phyloP scores from a whole-genome alignment of 2,797 vertebrate genomes.

The Sebastes iracundus region DNA sequence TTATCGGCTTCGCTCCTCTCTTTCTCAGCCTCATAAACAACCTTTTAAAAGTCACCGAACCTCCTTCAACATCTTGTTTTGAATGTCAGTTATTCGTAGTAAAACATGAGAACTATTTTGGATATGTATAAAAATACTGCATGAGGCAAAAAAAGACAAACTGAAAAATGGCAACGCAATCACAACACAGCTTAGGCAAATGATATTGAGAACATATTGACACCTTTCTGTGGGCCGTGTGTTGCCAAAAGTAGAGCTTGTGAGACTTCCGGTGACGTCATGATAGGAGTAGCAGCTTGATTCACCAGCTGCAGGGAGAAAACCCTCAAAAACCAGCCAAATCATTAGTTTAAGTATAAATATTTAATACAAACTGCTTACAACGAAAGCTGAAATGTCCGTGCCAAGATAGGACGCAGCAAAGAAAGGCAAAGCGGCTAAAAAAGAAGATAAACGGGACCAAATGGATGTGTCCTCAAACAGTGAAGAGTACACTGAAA shows the following conservation, averaged over 20 bases:
- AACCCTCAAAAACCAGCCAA: background rate
- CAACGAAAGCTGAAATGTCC: background rate
- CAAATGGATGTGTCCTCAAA: background rate
- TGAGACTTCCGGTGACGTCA: background rate
- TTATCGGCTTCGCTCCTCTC: constrained; percentile 16
- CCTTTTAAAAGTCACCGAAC: background rate
- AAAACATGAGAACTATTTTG: background rate
- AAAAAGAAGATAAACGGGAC: background rate
- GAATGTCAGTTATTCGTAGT: background rate
- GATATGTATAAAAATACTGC: too few relatives aligned
- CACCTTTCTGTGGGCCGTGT: too few relatives aligned
- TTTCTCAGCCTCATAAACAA: constrained; percentile 4
- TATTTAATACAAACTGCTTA: background rate
- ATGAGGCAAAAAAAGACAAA: too few relatives aligned
- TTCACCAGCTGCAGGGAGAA: background rate
- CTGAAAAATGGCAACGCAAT: too few relatives aligned
- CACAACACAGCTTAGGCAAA: too few relatives aligned
- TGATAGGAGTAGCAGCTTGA: background rate
- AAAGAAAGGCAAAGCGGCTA: background rate
- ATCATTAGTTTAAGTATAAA: too few relatives aligned
- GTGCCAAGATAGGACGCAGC: background rate
- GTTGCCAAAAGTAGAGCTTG: too few relatives aligned
- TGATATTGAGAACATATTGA: too few relatives aligned
- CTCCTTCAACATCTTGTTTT: background rate
- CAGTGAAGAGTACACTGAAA: background rate